A percentile compares a stretch with the other conserved stretches of the same genome.
phyloP scores from a whole-genome alignment of 2,888 invertebrate genomes.

The Thecophora atra region DNA sequence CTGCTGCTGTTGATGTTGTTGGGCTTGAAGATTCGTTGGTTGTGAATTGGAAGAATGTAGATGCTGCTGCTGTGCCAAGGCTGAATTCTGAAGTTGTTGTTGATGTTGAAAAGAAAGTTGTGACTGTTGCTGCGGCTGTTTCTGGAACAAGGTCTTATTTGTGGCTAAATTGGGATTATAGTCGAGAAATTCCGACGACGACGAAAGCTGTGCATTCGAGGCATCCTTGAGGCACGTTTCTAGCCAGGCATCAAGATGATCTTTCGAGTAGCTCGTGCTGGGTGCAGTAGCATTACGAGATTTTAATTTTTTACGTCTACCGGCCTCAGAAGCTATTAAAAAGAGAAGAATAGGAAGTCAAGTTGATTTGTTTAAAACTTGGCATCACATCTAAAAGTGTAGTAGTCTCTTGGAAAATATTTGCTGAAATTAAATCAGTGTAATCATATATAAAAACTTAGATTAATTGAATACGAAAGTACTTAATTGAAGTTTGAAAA shows the following conservation, averaged over 20 bases:
- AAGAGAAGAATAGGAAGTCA: background rate
- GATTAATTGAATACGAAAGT: too few relatives aligned
- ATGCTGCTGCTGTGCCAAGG: conserved; percentile 45
- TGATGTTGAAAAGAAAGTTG: conserved; percentile 47
- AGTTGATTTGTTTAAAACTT: too few relatives aligned
- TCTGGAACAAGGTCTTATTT: conserved; percentile 30
- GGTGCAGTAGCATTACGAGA: conserved; percentile 57
- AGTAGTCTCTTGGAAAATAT: too few relatives aligned
- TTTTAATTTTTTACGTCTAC: conserved; percentile 64
- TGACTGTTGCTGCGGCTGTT: conserved; percentile 38
- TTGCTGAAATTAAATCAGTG: too few relatives aligned
- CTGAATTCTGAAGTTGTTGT: conserved; percentile 44
- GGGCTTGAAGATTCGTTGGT: conserved; percentile 41
- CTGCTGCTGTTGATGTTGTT: conserved; percentile 43
- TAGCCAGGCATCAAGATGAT: conserved; percentile 65
- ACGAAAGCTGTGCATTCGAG: conserved; percentile 61
- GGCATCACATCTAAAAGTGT: too few relatives aligned
- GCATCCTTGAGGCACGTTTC: conserved; percentile 65
- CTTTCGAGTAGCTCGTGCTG: conserved; percentile 55
- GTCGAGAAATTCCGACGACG: conserved; percentile 64
- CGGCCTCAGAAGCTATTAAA: conserved; percentile 53
- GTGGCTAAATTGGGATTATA: conserved; percentile 58
- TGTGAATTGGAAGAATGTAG: conserved; percentile 34
- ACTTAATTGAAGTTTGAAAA: too few relatives aligned
- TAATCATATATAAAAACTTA: too few relatives aligned